Evolutionary conservation across 2,888 invertebrate genomes (phyloP).

Genomic region (Lasioglossum morio): DNA sequence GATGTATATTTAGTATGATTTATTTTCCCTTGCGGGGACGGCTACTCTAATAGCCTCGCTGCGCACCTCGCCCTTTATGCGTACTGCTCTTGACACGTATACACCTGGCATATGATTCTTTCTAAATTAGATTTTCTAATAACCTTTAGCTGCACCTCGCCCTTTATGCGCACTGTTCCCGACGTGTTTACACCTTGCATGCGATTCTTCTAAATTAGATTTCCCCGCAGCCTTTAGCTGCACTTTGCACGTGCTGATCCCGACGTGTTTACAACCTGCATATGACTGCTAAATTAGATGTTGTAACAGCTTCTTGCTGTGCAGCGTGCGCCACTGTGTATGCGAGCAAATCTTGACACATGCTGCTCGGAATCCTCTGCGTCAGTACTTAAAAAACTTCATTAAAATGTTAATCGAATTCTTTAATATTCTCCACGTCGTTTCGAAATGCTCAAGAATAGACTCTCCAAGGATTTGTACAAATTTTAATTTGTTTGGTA

Average conservation of each 20-base stretch:
- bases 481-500: neutral
- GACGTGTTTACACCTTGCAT: neutral
- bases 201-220: slow-evolving; percentile 15
- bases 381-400: neutral
- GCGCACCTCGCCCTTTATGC: neutral
- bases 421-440: neutral
- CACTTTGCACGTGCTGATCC: neutral
- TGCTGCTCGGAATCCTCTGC: neutral
- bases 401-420: neutral
- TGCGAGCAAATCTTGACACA: neutral
- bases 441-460: neutral
- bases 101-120: slow-evolving; percentile 7
- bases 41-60: neutral
- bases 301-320: neutral
- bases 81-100: slow-evolving; percentile 6
- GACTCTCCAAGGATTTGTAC: neutral
- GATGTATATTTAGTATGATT: neutral
- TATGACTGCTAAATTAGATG: neutral
- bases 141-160: slow-evolving; percentile 13
- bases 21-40: neutral
- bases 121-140: slow-evolving; percentile 14
- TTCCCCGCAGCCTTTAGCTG: slow-evolving; percentile 5
- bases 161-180: neutral
- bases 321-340: neutral
- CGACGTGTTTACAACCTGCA: neutral